Percentiles rank a stretch among this genome's conserved stretches.
These are phyloP conservation scores for Plecotus auritus DNA, from an alignment of 2,113 vertebrate genomes.

Conservation along the genomic window DNA sequence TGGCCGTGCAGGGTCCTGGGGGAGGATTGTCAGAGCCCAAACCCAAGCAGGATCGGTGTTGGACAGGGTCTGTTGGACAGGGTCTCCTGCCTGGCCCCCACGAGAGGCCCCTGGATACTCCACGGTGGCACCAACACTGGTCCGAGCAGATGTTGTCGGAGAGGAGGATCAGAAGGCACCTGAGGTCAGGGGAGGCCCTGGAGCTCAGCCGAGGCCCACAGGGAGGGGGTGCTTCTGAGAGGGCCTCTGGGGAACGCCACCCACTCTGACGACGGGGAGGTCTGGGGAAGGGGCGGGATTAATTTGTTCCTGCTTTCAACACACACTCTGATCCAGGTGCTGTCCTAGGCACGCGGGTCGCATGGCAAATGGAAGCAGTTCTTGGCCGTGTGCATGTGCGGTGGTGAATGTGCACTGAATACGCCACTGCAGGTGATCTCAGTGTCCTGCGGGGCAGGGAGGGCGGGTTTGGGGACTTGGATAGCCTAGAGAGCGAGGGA, in stretches of 20 bases:
- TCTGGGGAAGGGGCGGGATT: background rate
- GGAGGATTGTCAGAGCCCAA: background rate
- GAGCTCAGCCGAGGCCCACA: background rate
- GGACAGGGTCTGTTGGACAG: background rate
- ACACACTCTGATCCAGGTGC: accelerated
- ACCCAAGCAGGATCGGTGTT: accelerated
- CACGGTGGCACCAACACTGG: background rate
- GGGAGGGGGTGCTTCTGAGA: background rate
- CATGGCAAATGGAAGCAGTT: background rate
- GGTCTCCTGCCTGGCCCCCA: background rate
- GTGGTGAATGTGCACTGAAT: accelerated
- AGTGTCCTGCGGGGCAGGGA: too few relatives aligned
- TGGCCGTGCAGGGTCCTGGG: background rate
- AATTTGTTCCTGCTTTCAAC: background rate
- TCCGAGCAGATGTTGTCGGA: background rate
- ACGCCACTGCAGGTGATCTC: accelerated
- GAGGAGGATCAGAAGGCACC: background rate
- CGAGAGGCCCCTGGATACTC: background rate
- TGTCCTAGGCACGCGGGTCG: background rate
- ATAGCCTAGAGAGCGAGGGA: background rate
- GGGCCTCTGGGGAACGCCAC: background rate
- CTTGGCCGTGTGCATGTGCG: accelerated
- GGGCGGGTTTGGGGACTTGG: background rate
- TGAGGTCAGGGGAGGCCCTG: background rate
- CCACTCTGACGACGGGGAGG: accelerated